phyloP scores from a whole-genome alignment of 1,140 invertebrate species.

The Dufourea novaeangliae region DNA sequence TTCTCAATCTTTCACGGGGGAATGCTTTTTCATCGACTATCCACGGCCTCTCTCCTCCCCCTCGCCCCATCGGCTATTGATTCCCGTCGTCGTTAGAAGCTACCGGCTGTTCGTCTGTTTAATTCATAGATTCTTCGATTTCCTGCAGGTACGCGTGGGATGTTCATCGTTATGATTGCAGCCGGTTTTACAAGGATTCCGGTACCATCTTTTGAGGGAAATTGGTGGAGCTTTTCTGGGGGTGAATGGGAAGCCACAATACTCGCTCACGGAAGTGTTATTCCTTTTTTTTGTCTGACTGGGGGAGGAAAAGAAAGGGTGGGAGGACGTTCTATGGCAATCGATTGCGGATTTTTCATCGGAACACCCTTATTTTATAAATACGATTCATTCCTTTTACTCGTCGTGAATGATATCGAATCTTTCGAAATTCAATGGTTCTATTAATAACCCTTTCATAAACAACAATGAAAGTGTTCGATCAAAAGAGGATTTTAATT shows the following conservation, averaged over 20 bases:
- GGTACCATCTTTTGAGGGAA: background rate
- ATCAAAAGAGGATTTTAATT: too few relatives aligned
- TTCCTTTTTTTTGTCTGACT: background rate
- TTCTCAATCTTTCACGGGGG: conserved; percentile 18
- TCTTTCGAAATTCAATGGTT: too few relatives aligned
- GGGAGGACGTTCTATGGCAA: too few relatives aligned
- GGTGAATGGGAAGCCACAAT: background rate
- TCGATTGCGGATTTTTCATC: too few relatives aligned
- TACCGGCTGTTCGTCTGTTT: background rate
- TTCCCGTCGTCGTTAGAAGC: background rate
- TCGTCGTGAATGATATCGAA: too few relatives aligned
- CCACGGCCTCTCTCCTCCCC: too few relatives aligned
- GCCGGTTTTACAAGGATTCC: too few relatives aligned
- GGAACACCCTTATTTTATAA: too few relatives aligned
- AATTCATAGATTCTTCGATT: conserved; percentile 5
- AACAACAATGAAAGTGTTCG: too few relatives aligned
- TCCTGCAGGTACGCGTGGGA: background rate
- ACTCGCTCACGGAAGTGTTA: background rate
- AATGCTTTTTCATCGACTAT: background rate
- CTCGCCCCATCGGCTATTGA: background rate
- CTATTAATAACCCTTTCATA: too few relatives aligned
- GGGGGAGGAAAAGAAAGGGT: background rate
- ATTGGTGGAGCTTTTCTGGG: background rate
- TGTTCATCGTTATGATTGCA: background rate
- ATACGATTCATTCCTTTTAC: too few relatives aligned